phyloP scores from a whole-genome alignment of 2,113 vertebrate species.

The Esox niger region DNA sequence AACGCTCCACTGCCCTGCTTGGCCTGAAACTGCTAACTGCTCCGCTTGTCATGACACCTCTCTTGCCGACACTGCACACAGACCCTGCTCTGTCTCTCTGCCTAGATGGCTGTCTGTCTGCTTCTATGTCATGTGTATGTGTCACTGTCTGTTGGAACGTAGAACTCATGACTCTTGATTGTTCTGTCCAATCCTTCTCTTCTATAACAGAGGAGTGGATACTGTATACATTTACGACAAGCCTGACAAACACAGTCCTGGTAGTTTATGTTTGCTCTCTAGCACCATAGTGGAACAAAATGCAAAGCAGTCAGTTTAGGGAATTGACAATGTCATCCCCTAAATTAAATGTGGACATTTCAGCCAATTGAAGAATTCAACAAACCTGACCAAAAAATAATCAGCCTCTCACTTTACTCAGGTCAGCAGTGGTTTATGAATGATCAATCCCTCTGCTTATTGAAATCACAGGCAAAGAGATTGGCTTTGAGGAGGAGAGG shows the following conservation, averaged over 20 bases:
- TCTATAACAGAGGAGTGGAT: not conserved
- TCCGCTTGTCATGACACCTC: not conserved
- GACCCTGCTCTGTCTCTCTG: constrained; percentile 46
- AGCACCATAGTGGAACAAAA: constrained; percentile 29
- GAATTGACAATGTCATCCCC: too few species aligned
- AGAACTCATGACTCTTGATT: constrained; percentile 6
- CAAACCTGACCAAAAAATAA: too few species aligned
- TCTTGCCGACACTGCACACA: not conserved
- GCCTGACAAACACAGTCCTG: constrained; percentile 21
- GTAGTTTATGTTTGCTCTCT: constrained; percentile 24
- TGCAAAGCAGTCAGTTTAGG: not conserved
- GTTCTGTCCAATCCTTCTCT: constrained; percentile 35
- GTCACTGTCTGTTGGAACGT: constrained; percentile 4
- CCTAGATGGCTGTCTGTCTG: constrained; percentile 50
- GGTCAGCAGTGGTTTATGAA: not conserved
- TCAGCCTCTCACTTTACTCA: not conserved
- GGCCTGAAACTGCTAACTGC: not conserved
- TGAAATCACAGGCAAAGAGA: not conserved
- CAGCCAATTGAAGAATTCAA: not conserved
- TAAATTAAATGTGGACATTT: too few species aligned
- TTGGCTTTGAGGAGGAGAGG: constrained; percentile 2
- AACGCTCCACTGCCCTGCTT: constrained; percentile 61
- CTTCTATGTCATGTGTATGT: not conserved
- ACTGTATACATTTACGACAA: constrained; percentile 19
- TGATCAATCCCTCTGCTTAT: constrained; percentile 12